phyloP scores from a whole-genome alignment of 2,888 invertebrate species.

The Plagodis dolabraria region DNA sequence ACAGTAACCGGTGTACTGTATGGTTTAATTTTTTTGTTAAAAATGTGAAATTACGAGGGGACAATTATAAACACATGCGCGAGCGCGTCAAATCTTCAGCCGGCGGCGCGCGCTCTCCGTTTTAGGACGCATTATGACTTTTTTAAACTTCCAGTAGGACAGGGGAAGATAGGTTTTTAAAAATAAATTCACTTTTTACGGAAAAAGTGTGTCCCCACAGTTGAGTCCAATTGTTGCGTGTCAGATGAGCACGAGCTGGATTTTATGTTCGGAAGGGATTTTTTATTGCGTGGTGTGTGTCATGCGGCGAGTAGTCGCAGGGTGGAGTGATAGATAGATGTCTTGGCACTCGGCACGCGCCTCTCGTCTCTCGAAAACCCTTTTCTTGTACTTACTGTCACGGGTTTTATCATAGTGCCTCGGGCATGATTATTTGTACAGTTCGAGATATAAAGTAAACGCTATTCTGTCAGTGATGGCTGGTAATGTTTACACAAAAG shows the following conservation, averaged over 20 bases:
- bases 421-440: slow-evolving; percentile 44
- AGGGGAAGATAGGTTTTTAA: slow-evolving; percentile 78
- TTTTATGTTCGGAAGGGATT: slow-evolving; percentile 79
- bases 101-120: slow-evolving; percentile 78
- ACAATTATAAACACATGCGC: slow-evolving; percentile 83
- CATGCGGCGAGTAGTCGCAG: slow-evolving; percentile 49
- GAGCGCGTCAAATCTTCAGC: slow-evolving; percentile 84
- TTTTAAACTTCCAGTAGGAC: slow-evolving; percentile 75
- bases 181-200: slow-evolving; percentile 79
- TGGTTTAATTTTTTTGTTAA: slow-evolving; percentile 71
- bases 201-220: slow-evolving; percentile 78
- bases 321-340: slow-evolving; percentile 53
- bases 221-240: slow-evolving; percentile 83
- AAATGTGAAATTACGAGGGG: slow-evolving; percentile 80
- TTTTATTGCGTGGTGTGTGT: slow-evolving; percentile 79
- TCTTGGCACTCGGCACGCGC: slow-evolving; percentile 54
- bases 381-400: slow-evolving; percentile 48
- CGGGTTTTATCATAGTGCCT: slow-evolving; percentile 45
- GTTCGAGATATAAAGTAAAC: slow-evolving; percentile 20
- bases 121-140: slow-evolving; percentile 76
- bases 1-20: slow-evolving; percentile 73
- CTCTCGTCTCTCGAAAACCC: slow-evolving; percentile 54
- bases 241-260: slow-evolving; percentile 83
- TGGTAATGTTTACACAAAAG: slow-evolving; percentile 43
- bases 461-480: slow-evolving; percentile 29